Base-by-base conservation (phyloP, 2,888 invertebrate genomes). In the Acanthoscelides obtectus region DNA sequence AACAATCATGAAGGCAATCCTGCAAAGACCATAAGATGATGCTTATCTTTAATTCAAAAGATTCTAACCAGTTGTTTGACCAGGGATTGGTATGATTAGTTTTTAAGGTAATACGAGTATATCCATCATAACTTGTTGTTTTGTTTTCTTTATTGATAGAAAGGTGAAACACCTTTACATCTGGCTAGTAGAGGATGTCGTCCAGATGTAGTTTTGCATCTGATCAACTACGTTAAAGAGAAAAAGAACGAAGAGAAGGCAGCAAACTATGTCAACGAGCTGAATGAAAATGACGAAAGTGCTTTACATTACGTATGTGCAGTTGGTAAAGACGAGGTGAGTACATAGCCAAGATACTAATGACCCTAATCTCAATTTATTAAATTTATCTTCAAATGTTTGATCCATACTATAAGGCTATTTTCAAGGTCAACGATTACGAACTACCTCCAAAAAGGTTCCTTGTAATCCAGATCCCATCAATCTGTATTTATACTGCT, bases 291-390 rank as follows among this genome's bases (percentile, higher is more conserved):
- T 78, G 98, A 98, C 19, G 97, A 98, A 77, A 96, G 94, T 71
- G 94, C 97, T 12, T 88, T 99, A 66, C 99, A 99, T 86, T 98
- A 94, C 83, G 96, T 97, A 2, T 97, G 97, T 76, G 94, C 95
- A 84, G 93, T 98, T 70, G 91, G 91, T 63, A 94, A 94, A 83
- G 90, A 92, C 74, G 94, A 95, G 85, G 45, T 45, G 17, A 45
- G 45, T 12, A 45, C 2, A 5, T 1, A 19, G 3, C 8, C 20
- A 2, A 21, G 1, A 19, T 22, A 66, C n/a, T n/a, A n/a, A n/a
- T n/a, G n/a, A n/a, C n/a, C n/a, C n/a, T n/a, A n/a, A n/a, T n/a
- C n/a, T n/a, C n/a, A n/a, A n/a, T n/a, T n/a, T n/a, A n/a, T n/a
- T n/a, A n/a, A n/a, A n/a, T 21, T 66, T 8, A 66, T 66, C 22